Base-by-base conservation (phyloP, 1,140 invertebrate species). In the Limonius californicus region DNA sequence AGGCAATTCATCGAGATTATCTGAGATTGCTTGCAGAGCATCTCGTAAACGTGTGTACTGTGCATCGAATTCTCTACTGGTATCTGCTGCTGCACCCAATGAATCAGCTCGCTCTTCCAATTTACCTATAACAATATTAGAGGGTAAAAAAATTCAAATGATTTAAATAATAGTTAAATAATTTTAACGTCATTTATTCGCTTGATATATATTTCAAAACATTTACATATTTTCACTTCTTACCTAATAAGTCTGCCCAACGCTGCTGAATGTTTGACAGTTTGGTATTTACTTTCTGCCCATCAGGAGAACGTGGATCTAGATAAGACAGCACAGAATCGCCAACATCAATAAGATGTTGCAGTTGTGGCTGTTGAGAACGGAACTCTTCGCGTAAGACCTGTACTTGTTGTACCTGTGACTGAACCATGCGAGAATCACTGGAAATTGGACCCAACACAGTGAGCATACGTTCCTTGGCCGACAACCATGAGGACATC, bases 381-480 rank as follows among this genome's bases (percentile, higher is more conserved):
- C 89, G 82, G 80, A 97, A 91, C 77, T 97, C 95, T 80, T 97
- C 95, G 63, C 94, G 85, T 15, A 97, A 79, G 0, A 98, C 94
- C 83, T 95, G 89, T 9, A 92, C 88, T 82, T 96, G 93, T 75
- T 97, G 93, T 20, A 95, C 89, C 82, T 98, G 95, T 62, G 91
- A 94, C 67, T 94, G 91, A 0, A 97, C 92, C 87, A 97, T 92
- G 47, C 94, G 82, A 0, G 94, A 92, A 74, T 98, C 95, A 0
- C 92, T 91, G 0, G 94, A 95, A 67, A 98, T 95, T 0, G 95
- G 95, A 19, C 95, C 95, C 0, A 98, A 81, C 0, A 95, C 95
- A 1, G 88, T 88, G 74, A 98, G 83, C 94, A 98, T 97, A 66
- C 92, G 89, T 67, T 97, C 95, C 77, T 98, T 98, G 59, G 94